A percentile compares a stretch with the other conserved stretches of the same genome.
Evolutionary conservation across 2,113 vertebrate species (phyloP).

Genomic region (Rhinolophus ferrumequinum): DNA sequence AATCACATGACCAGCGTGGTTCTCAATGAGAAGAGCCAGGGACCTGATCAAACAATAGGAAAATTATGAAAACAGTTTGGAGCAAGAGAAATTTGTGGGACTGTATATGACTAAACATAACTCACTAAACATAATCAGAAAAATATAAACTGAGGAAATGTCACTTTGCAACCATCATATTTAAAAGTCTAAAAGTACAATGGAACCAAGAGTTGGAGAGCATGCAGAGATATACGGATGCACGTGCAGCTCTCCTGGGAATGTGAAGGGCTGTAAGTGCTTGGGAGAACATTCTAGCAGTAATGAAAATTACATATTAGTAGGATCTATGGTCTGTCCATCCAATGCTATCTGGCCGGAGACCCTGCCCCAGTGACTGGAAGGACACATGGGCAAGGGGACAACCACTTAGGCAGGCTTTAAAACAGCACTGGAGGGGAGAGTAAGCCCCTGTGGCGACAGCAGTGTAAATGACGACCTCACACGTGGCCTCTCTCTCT

Average conservation of each 20-base stretch:
- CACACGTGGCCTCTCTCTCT: not conserved
- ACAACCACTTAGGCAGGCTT: not conserved
- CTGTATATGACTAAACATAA: too few relatives aligned
- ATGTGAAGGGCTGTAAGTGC: rapidly evolving
- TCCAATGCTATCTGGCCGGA: not conserved
- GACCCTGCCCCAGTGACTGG: rapidly evolving
- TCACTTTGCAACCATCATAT: too few relatives aligned
- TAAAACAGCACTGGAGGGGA: rapidly evolving
- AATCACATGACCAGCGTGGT: not conserved
- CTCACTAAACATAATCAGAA: not conserved
- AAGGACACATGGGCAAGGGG: not conserved
- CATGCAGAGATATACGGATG: too few relatives aligned
- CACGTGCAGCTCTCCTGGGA: not conserved
- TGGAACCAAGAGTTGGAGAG: not conserved
- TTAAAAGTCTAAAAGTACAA: too few relatives aligned
- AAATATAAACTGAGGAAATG: not conserved
- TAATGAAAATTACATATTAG: not conserved
- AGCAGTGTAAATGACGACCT: too few relatives aligned
- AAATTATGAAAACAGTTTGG: too few relatives aligned
- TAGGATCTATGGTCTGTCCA: not conserved
- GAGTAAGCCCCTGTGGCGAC: not conserved
- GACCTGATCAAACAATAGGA: not conserved
- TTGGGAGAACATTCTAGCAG: not conserved
- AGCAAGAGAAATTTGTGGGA: not conserved
- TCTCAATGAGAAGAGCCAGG: not conserved